Evolutionary conservation across 2,113 vertebrate genomes (phyloP), one percentile per base, ranked within the genome.

Genomic region (Rhea americana): DNA sequence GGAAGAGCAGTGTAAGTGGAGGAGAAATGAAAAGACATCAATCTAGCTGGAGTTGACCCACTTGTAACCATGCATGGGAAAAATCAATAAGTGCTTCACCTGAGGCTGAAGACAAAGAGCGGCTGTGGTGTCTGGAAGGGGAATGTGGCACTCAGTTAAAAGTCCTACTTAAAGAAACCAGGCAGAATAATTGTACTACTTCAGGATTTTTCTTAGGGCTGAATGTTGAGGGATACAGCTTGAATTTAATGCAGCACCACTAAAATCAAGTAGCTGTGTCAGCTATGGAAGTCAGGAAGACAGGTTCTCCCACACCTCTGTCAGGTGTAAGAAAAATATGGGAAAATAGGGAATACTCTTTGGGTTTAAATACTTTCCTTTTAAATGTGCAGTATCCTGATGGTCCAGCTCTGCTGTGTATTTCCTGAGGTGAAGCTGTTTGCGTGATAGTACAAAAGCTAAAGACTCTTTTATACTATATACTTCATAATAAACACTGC

Each of bases 201-300:
- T 89, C 58, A 51, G 70, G 30, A 7, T 30, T 91, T 84, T 91
- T 59, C 56, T 94, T 51, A 9, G 41, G 50, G 67, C n/a, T 83
- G 37, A 85, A 50, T 50, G 61, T 9, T 41, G 43, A 75, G 26
- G 7, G 21, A 8, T 4, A 39, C 15, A 65, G 3, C 32, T 66
- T 68, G 17, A 51, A 75, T 74, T 75, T 65, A 65, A 83, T 65
- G 58, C 4, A 43, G 9, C 4, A 1, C 28, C 70, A 68, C 7
- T 50, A 89, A 58, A 12, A 55, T 28, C 28, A 81, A 39, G 35
- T 28, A 18, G 56, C 81, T 72, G 81, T 28, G 8, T 13, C 51
- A 71, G 0, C 51, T 65, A 14, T 3, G 37, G 24, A n/a, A 81
- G 62, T 45, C 20, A 75, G 28, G 45, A 11, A 63, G 35, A 37